These are phyloP conservation scores for Etheostoma cragini DNA, from an alignment of 2,113 vertebrate genomes.

Conservation along the genomic window DNA sequence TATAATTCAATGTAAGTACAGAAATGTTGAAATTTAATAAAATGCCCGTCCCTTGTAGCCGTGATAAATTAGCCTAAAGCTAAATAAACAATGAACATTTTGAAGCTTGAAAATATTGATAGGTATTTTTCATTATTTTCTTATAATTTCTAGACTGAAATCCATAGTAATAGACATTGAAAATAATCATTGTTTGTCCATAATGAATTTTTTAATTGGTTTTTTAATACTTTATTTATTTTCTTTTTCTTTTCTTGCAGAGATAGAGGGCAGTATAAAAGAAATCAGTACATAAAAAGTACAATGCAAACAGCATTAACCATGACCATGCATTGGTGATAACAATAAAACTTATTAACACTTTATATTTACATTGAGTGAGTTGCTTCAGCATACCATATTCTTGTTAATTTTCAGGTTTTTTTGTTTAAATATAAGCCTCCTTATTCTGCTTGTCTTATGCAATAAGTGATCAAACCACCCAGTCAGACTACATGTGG, in stretches of 20 bases:
- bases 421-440: not conserved
- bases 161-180: no score
- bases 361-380: not conserved
- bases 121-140: not conserved
- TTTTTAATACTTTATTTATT: no score
- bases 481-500: slow-evolving; percentile 20
- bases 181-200: not conserved
- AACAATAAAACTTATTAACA: not conserved
- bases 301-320: no score
- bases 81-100: no score
- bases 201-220: not conserved
- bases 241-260: no score
- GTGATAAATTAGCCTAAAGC: no score
- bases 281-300: no score
- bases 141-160: not conserved
- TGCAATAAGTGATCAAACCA: slow-evolving; percentile 23
- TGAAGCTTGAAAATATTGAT: no score
- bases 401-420: not conserved
- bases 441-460: not conserved
- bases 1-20: no score
- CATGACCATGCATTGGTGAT: not conserved
- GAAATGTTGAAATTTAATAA: no score
- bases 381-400: not conserved
- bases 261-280: no score
- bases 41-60: no score